Percentiles rank a stretch among this genome's conserved stretches.
phyloP scores from a whole-genome alignment of 2,888 invertebrate genomes.

The Dione juno region DNA sequence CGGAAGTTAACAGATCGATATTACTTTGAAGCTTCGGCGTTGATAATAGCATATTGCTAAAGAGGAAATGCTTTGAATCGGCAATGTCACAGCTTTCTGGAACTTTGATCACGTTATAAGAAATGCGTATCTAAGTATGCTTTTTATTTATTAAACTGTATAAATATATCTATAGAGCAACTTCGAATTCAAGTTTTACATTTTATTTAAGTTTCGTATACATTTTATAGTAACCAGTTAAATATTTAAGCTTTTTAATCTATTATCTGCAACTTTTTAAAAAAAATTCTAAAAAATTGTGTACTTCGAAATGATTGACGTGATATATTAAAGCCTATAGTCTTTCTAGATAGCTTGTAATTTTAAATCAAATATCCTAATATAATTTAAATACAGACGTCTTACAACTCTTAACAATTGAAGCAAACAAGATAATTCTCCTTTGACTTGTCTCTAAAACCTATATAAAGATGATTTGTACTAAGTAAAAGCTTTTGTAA shows the following conservation, averaged over 20 bases:
- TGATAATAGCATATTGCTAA: conserved; percentile 12
- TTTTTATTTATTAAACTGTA: background rate
- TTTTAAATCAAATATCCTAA: background rate
- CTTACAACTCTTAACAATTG: background rate
- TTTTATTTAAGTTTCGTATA: too few species aligned
- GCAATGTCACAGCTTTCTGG: background rate
- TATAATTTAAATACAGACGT: background rate
- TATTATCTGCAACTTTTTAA: too few species aligned
- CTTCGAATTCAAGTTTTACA: too few species aligned
- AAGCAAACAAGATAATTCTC: background rate
- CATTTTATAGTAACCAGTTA: too few species aligned
- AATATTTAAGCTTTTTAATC: too few species aligned
- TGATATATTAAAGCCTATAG: too few species aligned
- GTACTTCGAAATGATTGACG: too few species aligned
- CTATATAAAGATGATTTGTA: conserved; percentile 1
- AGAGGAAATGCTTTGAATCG: background rate
- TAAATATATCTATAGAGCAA: too few species aligned
- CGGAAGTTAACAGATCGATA: conserved; percentile 25
- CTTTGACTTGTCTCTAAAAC: background rate
- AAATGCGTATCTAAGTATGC: background rate
- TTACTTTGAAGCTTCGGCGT: conserved; percentile 15
- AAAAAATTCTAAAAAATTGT: too few species aligned
- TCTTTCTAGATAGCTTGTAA: too few species aligned
- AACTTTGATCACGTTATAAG: background rate
- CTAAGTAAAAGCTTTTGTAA: conserved; percentile 11